These are phyloP conservation scores for Eucidaris tribuloides DNA, from an alignment of 35 echinoderm and acorn worm genomes.

Conservation along the genomic window DNA sequence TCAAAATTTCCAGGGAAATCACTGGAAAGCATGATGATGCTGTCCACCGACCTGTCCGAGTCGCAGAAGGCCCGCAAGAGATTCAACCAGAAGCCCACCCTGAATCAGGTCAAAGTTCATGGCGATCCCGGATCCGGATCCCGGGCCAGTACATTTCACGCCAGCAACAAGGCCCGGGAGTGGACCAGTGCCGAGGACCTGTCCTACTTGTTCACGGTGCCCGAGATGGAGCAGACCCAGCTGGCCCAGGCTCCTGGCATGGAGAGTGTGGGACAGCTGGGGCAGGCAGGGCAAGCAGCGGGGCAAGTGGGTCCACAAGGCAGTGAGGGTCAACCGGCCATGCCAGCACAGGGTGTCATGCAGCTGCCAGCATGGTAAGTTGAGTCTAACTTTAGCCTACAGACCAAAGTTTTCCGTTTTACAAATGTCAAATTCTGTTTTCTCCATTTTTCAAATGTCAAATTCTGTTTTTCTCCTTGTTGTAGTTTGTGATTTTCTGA, in stretches of 20 bases:
- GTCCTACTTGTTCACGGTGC: slow-evolving; percentile 38
- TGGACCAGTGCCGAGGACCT: slow-evolving; percentile 51
- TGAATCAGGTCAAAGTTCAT: slow-evolving; percentile 49
- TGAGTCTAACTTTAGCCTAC: neutral
- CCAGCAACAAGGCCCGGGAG: slow-evolving; percentile 36
- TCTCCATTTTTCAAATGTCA: no score
- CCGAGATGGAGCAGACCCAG: neutral
- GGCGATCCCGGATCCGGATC: neutral
- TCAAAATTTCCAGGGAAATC: slow-evolving; percentile 6
- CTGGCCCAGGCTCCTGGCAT: neutral
- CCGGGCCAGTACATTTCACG: neutral
- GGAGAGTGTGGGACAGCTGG: neutral
- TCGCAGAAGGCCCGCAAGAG: slow-evolving; percentile 47
- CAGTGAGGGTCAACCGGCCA: neutral
- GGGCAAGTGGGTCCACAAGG: neutral
- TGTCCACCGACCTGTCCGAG: slow-evolving; percentile 71
- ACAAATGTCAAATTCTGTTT: no score
- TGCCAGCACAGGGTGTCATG: neutral
- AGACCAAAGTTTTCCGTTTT: no score
- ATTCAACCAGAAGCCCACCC: slow-evolving; percentile 61
- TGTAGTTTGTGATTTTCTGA: no score
- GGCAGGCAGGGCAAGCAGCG: neutral
- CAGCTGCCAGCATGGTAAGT: slow-evolving; percentile 18
- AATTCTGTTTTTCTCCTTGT: no score
- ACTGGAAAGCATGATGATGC: slow-evolving; percentile 85